Evolutionary conservation across 1,140 invertebrate species (phyloP).

Genomic region (Cotesia typhae): DNA sequence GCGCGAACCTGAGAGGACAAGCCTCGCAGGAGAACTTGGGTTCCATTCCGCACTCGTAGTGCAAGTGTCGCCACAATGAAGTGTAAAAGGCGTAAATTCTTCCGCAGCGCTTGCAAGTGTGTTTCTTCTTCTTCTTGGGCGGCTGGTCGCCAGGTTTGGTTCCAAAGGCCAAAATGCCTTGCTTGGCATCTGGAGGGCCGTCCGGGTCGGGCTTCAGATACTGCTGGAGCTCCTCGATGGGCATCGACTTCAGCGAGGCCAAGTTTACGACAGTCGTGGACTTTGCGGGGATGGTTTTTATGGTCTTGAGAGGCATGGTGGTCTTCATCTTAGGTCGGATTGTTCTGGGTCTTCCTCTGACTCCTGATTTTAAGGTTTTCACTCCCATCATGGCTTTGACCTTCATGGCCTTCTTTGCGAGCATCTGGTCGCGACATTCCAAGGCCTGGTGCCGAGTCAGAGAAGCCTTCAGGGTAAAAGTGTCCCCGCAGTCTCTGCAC

Average conservation of each 20-base stretch:
- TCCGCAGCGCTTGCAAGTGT: conserved; percentile 62
- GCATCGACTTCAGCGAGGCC: not conserved
- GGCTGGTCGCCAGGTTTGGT: not conserved
- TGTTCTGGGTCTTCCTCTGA: conserved; percentile 31
- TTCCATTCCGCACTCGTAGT: conserved; percentile 69
- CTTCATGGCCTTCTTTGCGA: not conserved
- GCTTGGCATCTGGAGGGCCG: not conserved
- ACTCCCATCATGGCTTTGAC: not conserved
- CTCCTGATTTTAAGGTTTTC: too few species aligned
- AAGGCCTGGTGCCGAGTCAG: conserved; percentile 62
- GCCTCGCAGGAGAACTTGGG: conserved; percentile 64
- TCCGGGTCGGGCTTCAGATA: conserved; percentile 21
- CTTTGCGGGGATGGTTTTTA: conserved; percentile 1
- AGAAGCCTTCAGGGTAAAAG: conserved; percentile 55
- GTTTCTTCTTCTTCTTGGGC: conserved; percentile 53
- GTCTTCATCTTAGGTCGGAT: conserved; percentile 10
- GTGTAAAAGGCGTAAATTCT: conserved; percentile 64
- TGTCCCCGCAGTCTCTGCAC: conserved; percentile 39
- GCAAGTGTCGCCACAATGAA: conserved; percentile 65
- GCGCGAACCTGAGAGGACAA: conserved; percentile 60
- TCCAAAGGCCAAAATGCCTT: not conserved
- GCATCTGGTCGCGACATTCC: conserved; percentile 51
- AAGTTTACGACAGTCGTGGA: not conserved
- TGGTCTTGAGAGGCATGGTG: conserved; percentile 11
- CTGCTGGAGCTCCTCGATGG: too few species aligned